These are phyloP conservation scores for Agelaius phoeniceus DNA, from an alignment of 2,113 vertebrate species.

Conservation along the genomic window DNA sequence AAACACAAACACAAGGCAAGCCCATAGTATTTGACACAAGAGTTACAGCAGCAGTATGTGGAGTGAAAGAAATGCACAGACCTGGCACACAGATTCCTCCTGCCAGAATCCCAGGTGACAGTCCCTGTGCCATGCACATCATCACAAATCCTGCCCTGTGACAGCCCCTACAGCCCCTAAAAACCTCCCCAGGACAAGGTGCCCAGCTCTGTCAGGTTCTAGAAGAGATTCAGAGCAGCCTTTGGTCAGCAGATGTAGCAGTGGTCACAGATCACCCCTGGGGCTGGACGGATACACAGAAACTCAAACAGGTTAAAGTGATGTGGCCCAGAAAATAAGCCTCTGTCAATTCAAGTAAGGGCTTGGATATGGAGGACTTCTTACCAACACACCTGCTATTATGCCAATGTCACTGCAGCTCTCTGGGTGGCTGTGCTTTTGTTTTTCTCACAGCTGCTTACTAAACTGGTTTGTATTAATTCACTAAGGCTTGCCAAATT, in stretches of 20 bases:
- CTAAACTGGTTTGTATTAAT: not conserved
- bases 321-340: not conserved
- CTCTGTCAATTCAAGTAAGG: not conserved
- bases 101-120: not conserved
- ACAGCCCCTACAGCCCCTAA: not conserved
- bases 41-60: not conserved
- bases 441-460: not conserved
- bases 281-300: accelerated
- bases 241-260: not conserved
- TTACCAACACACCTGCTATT: not conserved
- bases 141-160: not conserved
- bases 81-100: not conserved
- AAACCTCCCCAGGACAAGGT: not conserved
- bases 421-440: not conserved
- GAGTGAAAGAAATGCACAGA: not conserved
- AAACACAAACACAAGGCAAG: not conserved
- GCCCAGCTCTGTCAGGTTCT: not conserved
- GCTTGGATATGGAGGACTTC: not conserved
- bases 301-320: not conserved
- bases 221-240: not conserved
- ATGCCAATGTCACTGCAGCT: not conserved
- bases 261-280: accelerated
- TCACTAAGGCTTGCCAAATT: not conserved
- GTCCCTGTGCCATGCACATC: not conserved
- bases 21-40: not conserved